phyloP scores from a whole-genome alignment of 2,797 vertebrate species.

The Sebastolobus alascanus region DNA sequence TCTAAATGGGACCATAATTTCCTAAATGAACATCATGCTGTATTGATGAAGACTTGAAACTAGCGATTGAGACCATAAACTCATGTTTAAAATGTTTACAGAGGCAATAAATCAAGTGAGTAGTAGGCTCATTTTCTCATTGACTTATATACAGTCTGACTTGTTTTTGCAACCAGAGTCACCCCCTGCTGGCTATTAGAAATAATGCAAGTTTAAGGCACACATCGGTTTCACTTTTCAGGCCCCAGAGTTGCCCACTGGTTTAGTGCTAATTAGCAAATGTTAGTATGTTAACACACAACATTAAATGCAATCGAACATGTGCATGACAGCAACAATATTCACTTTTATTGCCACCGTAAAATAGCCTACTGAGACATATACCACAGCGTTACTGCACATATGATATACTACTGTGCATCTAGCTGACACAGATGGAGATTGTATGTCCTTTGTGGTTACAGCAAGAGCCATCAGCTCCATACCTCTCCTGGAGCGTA shows the following conservation, averaged over 20 bases:
- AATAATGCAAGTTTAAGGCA: too few relatives aligned
- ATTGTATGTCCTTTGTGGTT: conserved; percentile 25
- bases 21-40: too few relatives aligned
- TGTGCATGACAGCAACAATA: background rate
- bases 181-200: background rate
- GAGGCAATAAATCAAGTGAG: too few relatives aligned
- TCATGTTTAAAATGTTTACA: too few relatives aligned
- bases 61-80: too few relatives aligned
- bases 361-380: background rate
- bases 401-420: background rate
- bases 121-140: too few relatives aligned
- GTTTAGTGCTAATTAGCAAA: background rate
- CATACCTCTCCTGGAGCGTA: background rate
- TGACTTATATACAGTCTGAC: too few relatives aligned
- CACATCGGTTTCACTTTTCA: too few relatives aligned
- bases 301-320: background rate
- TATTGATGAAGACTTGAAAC: too few relatives aligned
- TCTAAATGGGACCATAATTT: too few relatives aligned
- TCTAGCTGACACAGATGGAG: conserved; percentile 29
- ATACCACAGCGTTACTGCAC: background rate
- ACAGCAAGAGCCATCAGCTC: background rate
- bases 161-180: too few relatives aligned
- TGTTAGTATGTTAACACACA: background rate
- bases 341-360: background rate
- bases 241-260: too few relatives aligned